Percentiles rank a stretch among this genome's conserved stretches.
Evolutionary conservation across 1,140 invertebrate species (phyloP).

Genomic region (Potamilus streckersoni): DNA sequence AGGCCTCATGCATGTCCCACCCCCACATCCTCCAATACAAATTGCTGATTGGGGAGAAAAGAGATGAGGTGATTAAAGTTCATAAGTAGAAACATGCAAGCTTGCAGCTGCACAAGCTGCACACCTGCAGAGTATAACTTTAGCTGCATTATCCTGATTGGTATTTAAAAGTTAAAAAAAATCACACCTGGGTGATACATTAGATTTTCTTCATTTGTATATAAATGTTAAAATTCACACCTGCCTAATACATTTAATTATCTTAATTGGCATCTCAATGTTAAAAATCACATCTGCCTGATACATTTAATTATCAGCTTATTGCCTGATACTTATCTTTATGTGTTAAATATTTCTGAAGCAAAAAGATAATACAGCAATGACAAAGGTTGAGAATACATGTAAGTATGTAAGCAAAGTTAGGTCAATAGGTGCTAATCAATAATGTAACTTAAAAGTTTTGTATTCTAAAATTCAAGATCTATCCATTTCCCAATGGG

Average conservation of each 20-base stretch:
- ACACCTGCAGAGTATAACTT: not conserved
- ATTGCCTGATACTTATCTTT: too few species aligned
- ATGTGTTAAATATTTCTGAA: too few species aligned
- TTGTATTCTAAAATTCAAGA: too few species aligned
- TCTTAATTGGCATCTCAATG: not conserved
- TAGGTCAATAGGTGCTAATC: too few species aligned
- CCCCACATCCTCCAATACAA: constrained; percentile 80
- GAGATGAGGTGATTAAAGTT: constrained; percentile 1
- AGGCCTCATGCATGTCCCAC: constrained; percentile 82
- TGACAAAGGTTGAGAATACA: too few species aligned
- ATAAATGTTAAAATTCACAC: not conserved
- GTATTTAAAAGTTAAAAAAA: not conserved
- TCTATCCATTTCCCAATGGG: too few species aligned
- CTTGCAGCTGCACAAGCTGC: not conserved
- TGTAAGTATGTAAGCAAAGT: too few species aligned
- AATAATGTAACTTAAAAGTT: too few species aligned
- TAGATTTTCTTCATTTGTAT: not conserved
- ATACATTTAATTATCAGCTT: too few species aligned
- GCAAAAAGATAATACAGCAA: too few species aligned
- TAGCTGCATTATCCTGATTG: not conserved
- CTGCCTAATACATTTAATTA: not conserved
- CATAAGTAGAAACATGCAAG: not conserved
- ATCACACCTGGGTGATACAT: not conserved
- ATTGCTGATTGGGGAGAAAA: constrained; percentile 74
- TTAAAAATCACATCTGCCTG: not conserved